Base-by-base conservation (phyloP, 92 coral and sea anemone species). In the Isaurus tuberculatus region DNA sequence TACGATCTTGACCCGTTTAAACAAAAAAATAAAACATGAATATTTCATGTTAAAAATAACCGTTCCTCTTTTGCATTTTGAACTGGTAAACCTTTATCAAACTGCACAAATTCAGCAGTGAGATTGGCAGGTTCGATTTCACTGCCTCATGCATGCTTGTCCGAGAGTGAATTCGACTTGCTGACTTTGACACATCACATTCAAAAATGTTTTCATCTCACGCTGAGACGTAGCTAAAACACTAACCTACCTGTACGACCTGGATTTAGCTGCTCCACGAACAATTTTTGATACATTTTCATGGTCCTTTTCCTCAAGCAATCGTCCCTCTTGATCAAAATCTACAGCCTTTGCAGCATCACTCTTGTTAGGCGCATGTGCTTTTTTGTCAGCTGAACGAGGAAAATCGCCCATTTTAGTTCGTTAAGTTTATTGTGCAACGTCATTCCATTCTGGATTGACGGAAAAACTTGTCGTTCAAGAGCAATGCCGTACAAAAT, bases 371-470 rank as follows among this genome's bases (percentile, higher is more conserved):
- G 51, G 5, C 0, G 30, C 30, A 14, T 61, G 82, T n/a, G 55
- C 53, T 8, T 23, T 77, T 49, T 44, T 30, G 51, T 23, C 70
- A 67, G 69, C 82, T 40, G 55, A 57, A 57, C 34, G 70, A 60
- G 33, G 19, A 77, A 27, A 30, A 57, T 61, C 32, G 69, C 26
- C 53, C 82, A 77, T 77, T 77, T 28, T 58, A 34, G 13, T 23
- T 44, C 60, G 3, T n/a, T 48, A 17, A 25, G 49, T 33, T 30
- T 77, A 25, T 34, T 34, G 36, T 57, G 23, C 69, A 77, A 37
- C 82, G 69, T 77, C 82, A 77, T 77, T 57, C 82, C 82, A 77
- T 77, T 60, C 82, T 77, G 16, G 31, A 77, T 34, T 33, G 82
- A 37, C 58, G 55, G 25, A 77, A 58, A 77, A 57, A 77, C 17